Percentiles rank a stretch among this genome's conserved stretches.
Evolutionary conservation across 1,140 invertebrate species (phyloP).

Genomic region (Heterodera schachtii): DNA sequence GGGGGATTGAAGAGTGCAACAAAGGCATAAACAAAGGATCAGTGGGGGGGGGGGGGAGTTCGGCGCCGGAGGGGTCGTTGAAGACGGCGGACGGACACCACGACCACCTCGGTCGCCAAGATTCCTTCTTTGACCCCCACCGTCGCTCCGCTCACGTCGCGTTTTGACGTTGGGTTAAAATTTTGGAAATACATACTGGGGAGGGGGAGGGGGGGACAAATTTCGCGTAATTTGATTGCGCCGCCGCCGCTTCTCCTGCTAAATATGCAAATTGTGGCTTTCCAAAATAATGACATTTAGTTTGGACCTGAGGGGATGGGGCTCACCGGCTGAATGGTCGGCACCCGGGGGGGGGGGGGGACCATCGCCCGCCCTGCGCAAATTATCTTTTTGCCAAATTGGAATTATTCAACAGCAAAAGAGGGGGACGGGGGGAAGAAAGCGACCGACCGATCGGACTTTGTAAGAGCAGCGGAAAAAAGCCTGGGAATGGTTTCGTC

Average conservation of each 20-base stretch:
- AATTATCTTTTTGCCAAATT: constrained; percentile 13
- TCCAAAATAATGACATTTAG: neutral
- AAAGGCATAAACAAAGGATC: constrained; percentile 3
- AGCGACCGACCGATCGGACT: neutral
- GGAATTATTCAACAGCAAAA: constrained; percentile 9
- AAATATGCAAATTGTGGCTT: constrained; percentile 1
- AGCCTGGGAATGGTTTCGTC: constrained; percentile 9
- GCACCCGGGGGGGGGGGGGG: no score
- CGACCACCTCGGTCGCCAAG: neutral
- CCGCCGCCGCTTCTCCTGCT: no score
- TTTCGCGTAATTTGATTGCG: neutral
- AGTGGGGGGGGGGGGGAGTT: neutral
- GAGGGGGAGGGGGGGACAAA: neutral
- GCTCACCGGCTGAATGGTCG: neutral
- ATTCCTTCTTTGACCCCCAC: neutral
- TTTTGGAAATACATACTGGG: neutral
- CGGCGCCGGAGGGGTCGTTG: neutral
- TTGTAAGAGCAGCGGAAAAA: neutral
- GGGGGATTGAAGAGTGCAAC: neutral
- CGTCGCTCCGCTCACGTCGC: neutral
- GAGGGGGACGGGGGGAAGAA: no score
- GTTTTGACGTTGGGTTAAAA: neutral
- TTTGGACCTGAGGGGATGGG: neutral
- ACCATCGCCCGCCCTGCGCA: neutral
- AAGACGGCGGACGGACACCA: neutral